Percentiles rank a stretch among this genome's conserved stretches.
These are phyloP conservation scores for Microcebus ravelobensis DNA, from an alignment of 2,113 vertebrate species.

Conservation along the genomic window DNA sequence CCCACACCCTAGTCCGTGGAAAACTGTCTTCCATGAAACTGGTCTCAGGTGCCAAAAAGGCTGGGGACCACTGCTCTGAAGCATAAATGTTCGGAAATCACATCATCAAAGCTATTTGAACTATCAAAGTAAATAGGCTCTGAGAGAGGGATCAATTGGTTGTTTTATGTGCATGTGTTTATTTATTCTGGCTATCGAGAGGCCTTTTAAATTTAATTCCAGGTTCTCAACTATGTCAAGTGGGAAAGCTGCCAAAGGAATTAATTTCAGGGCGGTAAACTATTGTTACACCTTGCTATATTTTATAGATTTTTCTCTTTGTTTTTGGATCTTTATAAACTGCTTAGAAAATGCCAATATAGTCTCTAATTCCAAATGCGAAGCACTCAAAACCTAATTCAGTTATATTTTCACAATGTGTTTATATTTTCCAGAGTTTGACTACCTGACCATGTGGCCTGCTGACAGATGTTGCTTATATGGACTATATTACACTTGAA, in stretches of 20 bases:
- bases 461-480: background rate
- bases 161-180: background rate
- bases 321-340: conserved; percentile 6
- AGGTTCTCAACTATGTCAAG: conserved; percentile 27
- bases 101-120: conserved; percentile 38
- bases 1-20: too few relatives aligned
- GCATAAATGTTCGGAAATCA: conserved; percentile 37
- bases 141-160: background rate
- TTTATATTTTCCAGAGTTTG: conserved; percentile 33
- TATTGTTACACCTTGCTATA: background rate
- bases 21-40: too few relatives aligned
- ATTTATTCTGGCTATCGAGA: conserved; percentile 15
- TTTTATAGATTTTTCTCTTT: background rate
- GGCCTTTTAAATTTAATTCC: conserved; percentile 45
- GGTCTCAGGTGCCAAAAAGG: too few relatives aligned
- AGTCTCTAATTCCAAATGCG: background rate
- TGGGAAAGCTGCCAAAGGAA: conserved; percentile 10
- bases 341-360: conserved; percentile 15
- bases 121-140: background rate
- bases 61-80: background rate
- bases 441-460: background rate
- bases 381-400: background rate
- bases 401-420: conserved; percentile 4
- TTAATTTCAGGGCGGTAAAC: conserved; percentile 26
- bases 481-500: background rate